Evolutionary conservation across 2,888 invertebrate genomes (phyloP).

Genomic region (Hirtodrosophila histrioides): DNA sequence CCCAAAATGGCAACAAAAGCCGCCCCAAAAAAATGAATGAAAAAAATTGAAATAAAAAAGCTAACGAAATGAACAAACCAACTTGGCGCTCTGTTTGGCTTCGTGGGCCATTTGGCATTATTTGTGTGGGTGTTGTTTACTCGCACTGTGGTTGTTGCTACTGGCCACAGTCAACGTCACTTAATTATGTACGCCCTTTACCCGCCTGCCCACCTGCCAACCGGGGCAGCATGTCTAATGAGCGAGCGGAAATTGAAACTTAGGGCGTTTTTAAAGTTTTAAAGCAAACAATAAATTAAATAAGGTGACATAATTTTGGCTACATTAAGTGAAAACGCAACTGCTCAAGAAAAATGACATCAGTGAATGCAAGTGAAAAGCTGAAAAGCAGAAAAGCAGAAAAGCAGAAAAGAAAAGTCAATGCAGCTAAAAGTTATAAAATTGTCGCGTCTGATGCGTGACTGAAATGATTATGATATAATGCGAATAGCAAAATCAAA

Average conservation of each 20-base stretch:
- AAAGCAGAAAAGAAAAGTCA: neutral
- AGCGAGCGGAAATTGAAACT: slow-evolving; percentile 67
- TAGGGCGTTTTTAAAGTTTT: slow-evolving; percentile 29
- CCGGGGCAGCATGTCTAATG: slow-evolving; percentile 41
- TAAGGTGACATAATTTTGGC: slow-evolving; percentile 62
- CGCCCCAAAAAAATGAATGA: slow-evolving; percentile 6
- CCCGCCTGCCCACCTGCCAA: neutral
- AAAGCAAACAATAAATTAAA: slow-evolving; percentile 36
- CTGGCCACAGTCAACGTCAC: slow-evolving; percentile 24
- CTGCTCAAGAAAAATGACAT: slow-evolving; percentile 9
- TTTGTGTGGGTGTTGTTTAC: slow-evolving; percentile 35
- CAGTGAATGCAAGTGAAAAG: slow-evolving; percentile 20
- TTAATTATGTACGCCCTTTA: slow-evolving; percentile 33
- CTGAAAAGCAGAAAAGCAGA: slow-evolving; percentile 15
- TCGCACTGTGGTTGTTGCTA: neutral
- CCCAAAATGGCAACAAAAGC: slow-evolving; percentile 29
- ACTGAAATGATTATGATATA: slow-evolving; percentile 65
- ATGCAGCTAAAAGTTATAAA: slow-evolving; percentile 31
- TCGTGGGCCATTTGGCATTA: slow-evolving; percentile 38
- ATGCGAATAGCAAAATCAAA: slow-evolving; percentile 32
- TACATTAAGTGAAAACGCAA: slow-evolving; percentile 12
- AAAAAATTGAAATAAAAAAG: slow-evolving; percentile 5
- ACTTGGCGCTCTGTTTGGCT: slow-evolving; percentile 14
- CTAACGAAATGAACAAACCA: slow-evolving; percentile 20
- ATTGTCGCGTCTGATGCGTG: slow-evolving; percentile 59